These are phyloP conservation scores for Melanotaenia duboulayi DNA, from an alignment of 2,113 vertebrate genomes.

Conservation along the genomic window DNA sequence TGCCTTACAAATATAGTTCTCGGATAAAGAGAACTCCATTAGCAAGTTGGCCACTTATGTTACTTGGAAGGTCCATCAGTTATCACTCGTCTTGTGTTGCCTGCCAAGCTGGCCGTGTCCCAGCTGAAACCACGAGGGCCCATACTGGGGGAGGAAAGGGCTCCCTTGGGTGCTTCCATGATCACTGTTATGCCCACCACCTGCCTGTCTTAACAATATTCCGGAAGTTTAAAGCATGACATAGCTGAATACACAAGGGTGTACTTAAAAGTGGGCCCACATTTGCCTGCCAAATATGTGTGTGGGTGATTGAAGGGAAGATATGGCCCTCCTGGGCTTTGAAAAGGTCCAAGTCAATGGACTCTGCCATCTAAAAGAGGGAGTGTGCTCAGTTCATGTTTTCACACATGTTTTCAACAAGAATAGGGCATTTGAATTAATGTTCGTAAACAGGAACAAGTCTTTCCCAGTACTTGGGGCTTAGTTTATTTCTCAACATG, in stretches of 20 bases:
- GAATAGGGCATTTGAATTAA: constrained; percentile 35
- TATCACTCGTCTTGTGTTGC: constrained; percentile 80
- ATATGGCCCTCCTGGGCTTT: constrained; percentile 74
- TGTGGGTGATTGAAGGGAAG: constrained; percentile 75
- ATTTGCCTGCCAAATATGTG: constrained; percentile 74
- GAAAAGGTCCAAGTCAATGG: constrained; percentile 72
- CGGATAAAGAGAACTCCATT: constrained; percentile 84
- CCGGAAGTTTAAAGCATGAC: constrained; percentile 73
- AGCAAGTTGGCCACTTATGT: constrained; percentile 78
- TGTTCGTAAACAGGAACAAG: constrained; percentile 27
- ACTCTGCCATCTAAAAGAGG: constrained; percentile 68
- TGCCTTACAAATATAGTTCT: constrained; percentile 79
- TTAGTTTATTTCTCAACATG: not conserved
- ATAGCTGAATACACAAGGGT: constrained; percentile 78
- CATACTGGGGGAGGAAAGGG: constrained; percentile 34
- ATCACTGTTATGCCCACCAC: constrained; percentile 75
- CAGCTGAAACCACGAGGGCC: constrained; percentile 74
- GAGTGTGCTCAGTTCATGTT: constrained; percentile 52
- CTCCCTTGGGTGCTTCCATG: constrained; percentile 57
- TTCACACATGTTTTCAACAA: constrained; percentile 62
- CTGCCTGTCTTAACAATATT: constrained; percentile 78
- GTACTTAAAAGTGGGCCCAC: constrained; percentile 74
- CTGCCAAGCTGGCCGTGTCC: constrained; percentile 71
- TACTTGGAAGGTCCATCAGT: constrained; percentile 78
- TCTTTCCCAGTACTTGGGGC: constrained; percentile 14